Conservation (phyloP, 2,888 invertebrate species). For the Drosophila subsilvestris region DNA sequence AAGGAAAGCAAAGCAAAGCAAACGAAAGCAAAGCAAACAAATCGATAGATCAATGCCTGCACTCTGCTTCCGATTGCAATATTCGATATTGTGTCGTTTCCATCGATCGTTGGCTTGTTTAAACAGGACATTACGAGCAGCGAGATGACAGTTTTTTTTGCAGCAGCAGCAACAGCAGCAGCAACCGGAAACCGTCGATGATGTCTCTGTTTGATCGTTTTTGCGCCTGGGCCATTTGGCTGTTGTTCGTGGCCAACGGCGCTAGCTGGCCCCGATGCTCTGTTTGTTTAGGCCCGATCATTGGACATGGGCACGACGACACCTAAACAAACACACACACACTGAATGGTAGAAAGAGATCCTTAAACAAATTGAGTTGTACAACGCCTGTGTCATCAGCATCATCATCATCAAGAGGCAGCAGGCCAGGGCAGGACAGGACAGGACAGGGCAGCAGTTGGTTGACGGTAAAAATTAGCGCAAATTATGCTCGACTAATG, state of each 20-base stretch:
- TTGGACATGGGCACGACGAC: constrained; percentile 11
- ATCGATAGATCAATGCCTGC: constrained; percentile 35
- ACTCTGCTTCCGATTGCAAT: constrained; percentile 6
- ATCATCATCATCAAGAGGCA: background rate
- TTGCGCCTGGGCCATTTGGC: constrained; percentile 75
- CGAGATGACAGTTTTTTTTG: constrained; percentile 54
- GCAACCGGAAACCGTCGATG: constrained; percentile 17
- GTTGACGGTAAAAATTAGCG: constrained; percentile 70
- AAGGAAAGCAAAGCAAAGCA: constrained; percentile 37
- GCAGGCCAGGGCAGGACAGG: constrained; percentile 20
- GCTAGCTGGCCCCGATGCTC: constrained; percentile 42
- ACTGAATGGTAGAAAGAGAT: background rate
- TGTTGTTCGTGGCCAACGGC: constrained; percentile 70
- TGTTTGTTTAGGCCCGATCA: constrained; percentile 66
- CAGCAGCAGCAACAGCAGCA: background rate
- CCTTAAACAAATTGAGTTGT: constrained; percentile 65
- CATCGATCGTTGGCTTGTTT: constrained; percentile 76
- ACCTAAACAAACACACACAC: constrained; percentile 62
- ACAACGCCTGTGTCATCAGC: constrained; percentile 16
- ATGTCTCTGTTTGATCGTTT: constrained; percentile 25
- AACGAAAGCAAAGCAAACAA: constrained; percentile 55
- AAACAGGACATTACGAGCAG: constrained; percentile 72
- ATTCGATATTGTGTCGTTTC: constrained; percentile 5
- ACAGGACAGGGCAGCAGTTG: constrained; percentile 26
- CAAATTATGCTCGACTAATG: constrained; percentile 77